Conservation (phyloP, 2,888 invertebrate species). For the Iselma pallidipennis region DNA sequence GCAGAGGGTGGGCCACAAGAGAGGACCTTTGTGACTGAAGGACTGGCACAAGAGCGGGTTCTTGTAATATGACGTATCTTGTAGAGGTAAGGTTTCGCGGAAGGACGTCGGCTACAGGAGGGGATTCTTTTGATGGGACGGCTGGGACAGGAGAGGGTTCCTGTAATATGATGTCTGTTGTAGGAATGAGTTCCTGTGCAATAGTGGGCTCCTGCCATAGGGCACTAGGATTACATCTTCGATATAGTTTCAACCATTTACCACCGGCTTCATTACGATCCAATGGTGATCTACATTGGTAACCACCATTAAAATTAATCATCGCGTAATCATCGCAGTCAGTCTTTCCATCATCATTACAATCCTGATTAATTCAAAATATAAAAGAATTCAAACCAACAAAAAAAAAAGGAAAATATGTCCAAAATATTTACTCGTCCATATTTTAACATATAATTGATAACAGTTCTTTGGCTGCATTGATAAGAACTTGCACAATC, state of each 20-base stretch:
- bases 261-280: slow-evolving; percentile 47
- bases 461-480: slow-evolving; percentile 64
- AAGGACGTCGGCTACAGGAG: too few relatives aligned
- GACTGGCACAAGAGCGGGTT: too few relatives aligned
- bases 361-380: slow-evolving; percentile 57
- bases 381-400: neutral
- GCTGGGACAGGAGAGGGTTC: too few relatives aligned
- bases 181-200: too few relatives aligned
- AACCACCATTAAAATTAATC: slow-evolving; percentile 65
- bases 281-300: slow-evolving; percentile 57
- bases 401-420: neutral
- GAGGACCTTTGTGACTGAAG: too few relatives aligned
- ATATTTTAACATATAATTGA: slow-evolving; percentile 63
- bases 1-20: too few relatives aligned
- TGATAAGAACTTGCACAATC: slow-evolving; percentile 64
- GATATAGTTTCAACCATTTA: slow-evolving; percentile 52
- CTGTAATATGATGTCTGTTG: too few relatives aligned
- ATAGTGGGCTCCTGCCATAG: too few relatives aligned
- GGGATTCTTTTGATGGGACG: too few relatives aligned
- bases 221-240: slow-evolving; percentile 2
- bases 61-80: too few relatives aligned
- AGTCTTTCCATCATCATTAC: slow-evolving; percentile 66
- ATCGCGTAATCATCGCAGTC: slow-evolving; percentile 68
- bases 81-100: too few relatives aligned
- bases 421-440: slow-evolving; percentile 60